Conservation (phyloP, 2,113 vertebrate genomes). For the Perca flavescens region DNA sequence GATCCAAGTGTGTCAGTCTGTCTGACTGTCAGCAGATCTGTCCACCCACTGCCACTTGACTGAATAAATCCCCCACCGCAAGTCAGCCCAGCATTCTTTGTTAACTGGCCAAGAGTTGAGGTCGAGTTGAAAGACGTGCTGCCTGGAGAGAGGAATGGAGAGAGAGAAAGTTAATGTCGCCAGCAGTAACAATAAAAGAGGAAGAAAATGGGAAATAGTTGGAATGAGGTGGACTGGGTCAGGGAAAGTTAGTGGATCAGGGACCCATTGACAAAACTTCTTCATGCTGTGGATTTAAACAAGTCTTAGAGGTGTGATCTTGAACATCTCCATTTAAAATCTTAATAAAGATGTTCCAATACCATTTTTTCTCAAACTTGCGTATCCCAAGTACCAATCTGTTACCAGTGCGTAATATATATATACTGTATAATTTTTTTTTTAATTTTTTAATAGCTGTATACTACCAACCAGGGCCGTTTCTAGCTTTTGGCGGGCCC, state of each 20-base stretch:
- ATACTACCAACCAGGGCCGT: no score
- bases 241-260: slow-evolving; percentile 44
- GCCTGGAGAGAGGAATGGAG: slow-evolving; percentile 41
- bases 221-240: slow-evolving; percentile 45
- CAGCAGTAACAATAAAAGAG: slow-evolving; percentile 49
- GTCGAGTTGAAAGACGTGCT: slow-evolving; percentile 70
- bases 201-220: slow-evolving; percentile 41
- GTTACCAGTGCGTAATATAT: no score
- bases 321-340: background rate
- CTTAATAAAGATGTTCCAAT: background rate
- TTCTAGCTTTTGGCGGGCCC: no score
- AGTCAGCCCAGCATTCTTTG: slow-evolving; percentile 62
- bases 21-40: slow-evolving; percentile 76
- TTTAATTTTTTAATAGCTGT: no score
- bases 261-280: slow-evolving; percentile 44
- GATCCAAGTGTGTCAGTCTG: slow-evolving; percentile 71
- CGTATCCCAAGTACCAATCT: no score
- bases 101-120: slow-evolving; percentile 74
- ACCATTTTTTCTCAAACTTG: no score
- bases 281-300: background rate
- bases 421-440: no score
- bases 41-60: slow-evolving; percentile 74
- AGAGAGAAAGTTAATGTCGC: slow-evolving; percentile 59
- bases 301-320: slow-evolving; percentile 7
- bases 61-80: slow-evolving; percentile 60